Base-by-base conservation (phyloP, 2,113 vertebrate genomes). In the Scomber japonicus region DNA sequence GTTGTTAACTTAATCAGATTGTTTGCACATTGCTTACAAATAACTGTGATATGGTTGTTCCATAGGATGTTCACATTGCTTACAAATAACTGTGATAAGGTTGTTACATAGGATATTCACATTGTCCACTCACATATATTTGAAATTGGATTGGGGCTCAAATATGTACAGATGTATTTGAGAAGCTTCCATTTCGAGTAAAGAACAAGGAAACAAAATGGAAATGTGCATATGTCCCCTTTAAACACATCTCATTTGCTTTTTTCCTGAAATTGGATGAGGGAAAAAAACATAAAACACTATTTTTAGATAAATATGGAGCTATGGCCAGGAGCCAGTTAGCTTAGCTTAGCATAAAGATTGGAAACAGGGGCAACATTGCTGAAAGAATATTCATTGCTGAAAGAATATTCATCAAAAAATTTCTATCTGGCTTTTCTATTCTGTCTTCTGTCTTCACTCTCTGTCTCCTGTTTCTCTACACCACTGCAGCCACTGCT, bases 401-500 rank as follows among this genome's bases (percentile, higher is more conserved):
- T 46, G 48, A 56, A 35, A 12, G 63, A 72, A 75, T 78, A 50
- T 62, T 66, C 19, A 55, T 65, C 53, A 65, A 27, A 27, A 53
- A 49, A 49, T 54, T 64, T 27, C 11, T 24, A 11, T 24, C 57
- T 40, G 30, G 55, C 21, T 48, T 73, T 77, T 76, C 24, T 27
- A 27, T 27, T 27, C 24, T 27, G 24, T 27, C 24, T 27, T 27
- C 35, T 51, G 55, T 69, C 16, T 30, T 64, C 3, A 17, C 1
- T 31, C 31, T 17, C 51, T 0, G n/a, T 80, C 19, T 76, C 56
- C 63, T 56, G 53, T 65, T 63, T 17, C 71, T 59, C 12, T 48
- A 15, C 15, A 48, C 11, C 35, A 19, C 19, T 71, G 62, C 80
- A 69, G 80, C 59, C 67, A 75, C 71, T 75, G 69, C 76, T 86